A percentile compares a stretch with the other conserved stretches of the same genome.
phyloP scores from a whole-genome alignment of 2,888 invertebrate species.

The Ormyrus rosae region DNA sequence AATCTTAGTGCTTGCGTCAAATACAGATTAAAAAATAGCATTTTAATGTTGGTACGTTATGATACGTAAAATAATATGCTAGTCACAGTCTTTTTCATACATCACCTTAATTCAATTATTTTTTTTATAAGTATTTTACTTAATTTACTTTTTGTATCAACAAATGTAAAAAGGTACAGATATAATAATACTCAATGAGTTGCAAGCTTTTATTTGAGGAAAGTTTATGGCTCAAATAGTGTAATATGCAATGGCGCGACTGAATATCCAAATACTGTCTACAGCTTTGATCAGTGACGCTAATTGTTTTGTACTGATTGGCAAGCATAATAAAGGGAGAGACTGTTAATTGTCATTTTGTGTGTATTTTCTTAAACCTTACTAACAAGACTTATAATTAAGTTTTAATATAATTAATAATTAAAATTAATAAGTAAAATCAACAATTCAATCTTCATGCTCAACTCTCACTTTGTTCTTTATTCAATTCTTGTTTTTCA shows the following conservation, averaged over 20 bases:
- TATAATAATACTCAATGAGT: slow-evolving; percentile 44
- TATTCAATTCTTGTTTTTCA: not conserved
- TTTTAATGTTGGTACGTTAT: slow-evolving; percentile 44
- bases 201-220: slow-evolving; percentile 34
- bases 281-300: slow-evolving; percentile 27
- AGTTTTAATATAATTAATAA: not conserved
- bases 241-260: slow-evolving; percentile 19
- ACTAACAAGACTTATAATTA: slow-evolving; percentile 6
- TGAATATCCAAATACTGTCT: slow-evolving; percentile 27
- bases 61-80: slow-evolving; percentile 46
- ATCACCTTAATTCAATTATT: slow-evolving; percentile 21
- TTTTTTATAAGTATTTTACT: slow-evolving; percentile 37
- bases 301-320: slow-evolving; percentile 54
- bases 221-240: slow-evolving; percentile 33
- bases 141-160: slow-evolving; percentile 28
- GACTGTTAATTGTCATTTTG: slow-evolving; percentile 51
- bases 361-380: not conserved
- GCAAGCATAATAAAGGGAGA: slow-evolving; percentile 52
- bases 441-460: slow-evolving; percentile 20
- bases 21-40: slow-evolving; percentile 42
- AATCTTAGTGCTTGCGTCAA: slow-evolving; percentile 46
- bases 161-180: slow-evolving; percentile 6
- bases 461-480: not conserved
- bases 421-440: slow-evolving; percentile 1
- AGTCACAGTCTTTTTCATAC: slow-evolving; percentile 53